Conservation (phyloP, 53 echinoderm and acorn worm genomes). For the Luidia sarsii region DNA sequence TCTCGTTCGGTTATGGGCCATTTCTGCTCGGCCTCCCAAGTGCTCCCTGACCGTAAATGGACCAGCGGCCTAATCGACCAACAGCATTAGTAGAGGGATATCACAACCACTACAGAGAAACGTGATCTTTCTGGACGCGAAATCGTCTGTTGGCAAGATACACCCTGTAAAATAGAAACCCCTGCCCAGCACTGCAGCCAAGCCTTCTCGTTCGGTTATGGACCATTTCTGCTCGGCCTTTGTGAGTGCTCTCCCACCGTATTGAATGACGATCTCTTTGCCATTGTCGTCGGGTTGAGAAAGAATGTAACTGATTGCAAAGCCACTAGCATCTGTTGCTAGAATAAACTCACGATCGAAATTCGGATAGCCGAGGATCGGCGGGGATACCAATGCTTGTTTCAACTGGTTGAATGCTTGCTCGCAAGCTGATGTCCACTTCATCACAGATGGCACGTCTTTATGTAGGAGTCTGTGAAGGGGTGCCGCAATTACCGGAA, state of each 20-base stretch:
- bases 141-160: neutral
- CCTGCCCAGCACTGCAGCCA: neutral
- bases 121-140: neutral
- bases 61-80: constrained; percentile 3
- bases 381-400: constrained; percentile 31
- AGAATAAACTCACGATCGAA: constrained; percentile 43
- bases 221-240: neutral
- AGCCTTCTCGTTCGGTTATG: neutral
- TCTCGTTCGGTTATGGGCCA: neutral
- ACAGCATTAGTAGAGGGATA: neutral
- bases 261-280: neutral
- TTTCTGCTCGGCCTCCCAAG: neutral
- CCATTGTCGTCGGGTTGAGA: neutral
- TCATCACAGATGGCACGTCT: too few species aligned
- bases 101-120: neutral
- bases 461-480: neutral
- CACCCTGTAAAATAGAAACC: neutral
- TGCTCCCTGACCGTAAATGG: neutral
- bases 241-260: neutral
- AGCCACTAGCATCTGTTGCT: constrained; percentile 35
- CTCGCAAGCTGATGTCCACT: too few species aligned
- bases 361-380: constrained; percentile 35
- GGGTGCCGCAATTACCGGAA: neutral
- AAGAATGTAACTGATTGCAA: constrained; percentile 13
- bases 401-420: too few species aligned